Conservation (phyloP, 2,888 invertebrate species). For the Diarsia dahlii region DNA sequence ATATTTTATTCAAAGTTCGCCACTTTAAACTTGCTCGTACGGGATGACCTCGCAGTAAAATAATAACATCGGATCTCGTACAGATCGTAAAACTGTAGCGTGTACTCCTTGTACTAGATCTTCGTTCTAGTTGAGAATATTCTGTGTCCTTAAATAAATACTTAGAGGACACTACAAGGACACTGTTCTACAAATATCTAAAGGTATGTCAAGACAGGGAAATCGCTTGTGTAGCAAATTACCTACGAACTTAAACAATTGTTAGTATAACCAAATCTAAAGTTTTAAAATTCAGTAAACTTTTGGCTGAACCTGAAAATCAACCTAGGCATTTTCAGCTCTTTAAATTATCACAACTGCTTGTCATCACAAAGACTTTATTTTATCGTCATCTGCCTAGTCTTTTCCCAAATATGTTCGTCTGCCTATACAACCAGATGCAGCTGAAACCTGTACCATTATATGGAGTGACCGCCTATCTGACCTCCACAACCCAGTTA, state of each 20-base stretch:
- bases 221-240: not conserved
- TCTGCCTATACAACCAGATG: not conserved
- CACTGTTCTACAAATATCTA: not conserved
- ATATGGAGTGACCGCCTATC: not conserved
- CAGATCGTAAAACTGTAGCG: constrained; percentile 28
- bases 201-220: not conserved
- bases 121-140: constrained; percentile 10
- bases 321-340: not conserved
- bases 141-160: constrained; percentile 12
- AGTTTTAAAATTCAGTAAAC: not conserved
- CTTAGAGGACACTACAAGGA: not conserved
- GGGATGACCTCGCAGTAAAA: constrained; percentile 38
- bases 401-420: not conserved
- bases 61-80: constrained; percentile 34
- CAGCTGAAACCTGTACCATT: not conserved
- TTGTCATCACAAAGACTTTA: not conserved
- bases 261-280: not conserved
- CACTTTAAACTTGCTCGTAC: constrained; percentile 1
- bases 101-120: constrained; percentile 10
- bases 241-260: not conserved
- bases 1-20: constrained; percentile 41
- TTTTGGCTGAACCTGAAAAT: not conserved
- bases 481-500: not conserved
- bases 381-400: not conserved
- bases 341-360: not conserved